Base-by-base conservation (phyloP, 2,113 vertebrate species). In the Chaetura pelagica region DNA sequence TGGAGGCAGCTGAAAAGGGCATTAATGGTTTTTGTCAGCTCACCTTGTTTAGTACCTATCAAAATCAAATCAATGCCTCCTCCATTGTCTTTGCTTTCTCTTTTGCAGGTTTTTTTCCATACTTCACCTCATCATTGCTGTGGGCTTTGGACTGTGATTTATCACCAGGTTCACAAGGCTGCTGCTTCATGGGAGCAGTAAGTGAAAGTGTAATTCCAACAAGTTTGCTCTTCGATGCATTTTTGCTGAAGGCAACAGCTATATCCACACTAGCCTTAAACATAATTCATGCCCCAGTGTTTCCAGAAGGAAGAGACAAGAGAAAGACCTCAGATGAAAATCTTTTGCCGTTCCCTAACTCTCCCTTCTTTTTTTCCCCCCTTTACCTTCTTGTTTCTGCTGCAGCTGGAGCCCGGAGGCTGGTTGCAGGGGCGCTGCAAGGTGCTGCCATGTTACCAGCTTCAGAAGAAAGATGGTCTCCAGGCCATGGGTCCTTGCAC, bases 31-130 rank as follows among this genome's bases (percentile, higher is more conserved):
- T 97, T 90, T 93, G 84, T 96, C 94, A 95, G 91, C 34, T 57
- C 93, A 92, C 83, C 97, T 97, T 90, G 91, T 97, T 97, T 95
- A 96, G 90, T 66, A 96, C 95, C 85, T 93, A 96, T 96, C 96
- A 94, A 95, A 96, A 94, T 95, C 93, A 95, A 96, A 97, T 97
- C 96, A 97, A 96, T 86, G 97, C 84, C 94, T 96, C 89, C 87
- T 79, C 80, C 63, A 69, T 72, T 89, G 93, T 89, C 89, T 95
- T 93, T 51, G 1, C 83, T 68, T 93, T 94, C 83, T 93, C 66
- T 67, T 93, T 61, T 67, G 68, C 64, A 88, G 54, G 18, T 78
- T 89, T 78, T 78, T 80, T 80, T 10, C 84, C 13, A 3, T 69
- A 77, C 75, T 84, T 92, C 68, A 71, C 79, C 87, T 95, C 85